phyloP scores from a whole-genome alignment of 2,888 invertebrate species.

The Rotaria macrura region DNA sequence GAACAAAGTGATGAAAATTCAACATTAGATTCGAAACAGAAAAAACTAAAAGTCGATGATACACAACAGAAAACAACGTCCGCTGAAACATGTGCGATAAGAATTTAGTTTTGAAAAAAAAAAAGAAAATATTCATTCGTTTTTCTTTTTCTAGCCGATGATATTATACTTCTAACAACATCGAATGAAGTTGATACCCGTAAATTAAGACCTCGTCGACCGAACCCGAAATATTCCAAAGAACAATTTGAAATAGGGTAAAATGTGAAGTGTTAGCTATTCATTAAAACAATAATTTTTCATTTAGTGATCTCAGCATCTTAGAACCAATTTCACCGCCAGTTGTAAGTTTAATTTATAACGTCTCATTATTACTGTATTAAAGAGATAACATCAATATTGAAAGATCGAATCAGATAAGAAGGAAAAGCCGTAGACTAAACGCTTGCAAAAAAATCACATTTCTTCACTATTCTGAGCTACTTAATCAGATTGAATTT shows the following conservation, averaged over 20 bases:
- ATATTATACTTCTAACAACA: background rate
- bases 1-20: background rate
- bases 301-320: background rate
- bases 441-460: too few relatives aligned
- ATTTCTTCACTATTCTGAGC: too few relatives aligned
- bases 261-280: too few relatives aligned
- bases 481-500: too few relatives aligned
- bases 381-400: too few relatives aligned
- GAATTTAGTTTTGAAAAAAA: background rate
- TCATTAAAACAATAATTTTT: too few relatives aligned
- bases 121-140: too few relatives aligned
- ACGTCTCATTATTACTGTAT: too few relatives aligned
- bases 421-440: too few relatives aligned
- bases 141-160: background rate
- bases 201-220: background rate
- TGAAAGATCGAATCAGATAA: too few relatives aligned
- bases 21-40: background rate
- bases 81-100: background rate
- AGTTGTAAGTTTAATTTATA: background rate
- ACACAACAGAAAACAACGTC: background rate
- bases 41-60: background rate
- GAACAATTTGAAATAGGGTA: slow-evolving; percentile 11
- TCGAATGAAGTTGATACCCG: background rate
- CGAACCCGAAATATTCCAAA: slow-evolving; percentile 2
- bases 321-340: background rate